Conservation (phyloP, 2,797 vertebrate species). For the Micropoecilia bifurca region DNA sequence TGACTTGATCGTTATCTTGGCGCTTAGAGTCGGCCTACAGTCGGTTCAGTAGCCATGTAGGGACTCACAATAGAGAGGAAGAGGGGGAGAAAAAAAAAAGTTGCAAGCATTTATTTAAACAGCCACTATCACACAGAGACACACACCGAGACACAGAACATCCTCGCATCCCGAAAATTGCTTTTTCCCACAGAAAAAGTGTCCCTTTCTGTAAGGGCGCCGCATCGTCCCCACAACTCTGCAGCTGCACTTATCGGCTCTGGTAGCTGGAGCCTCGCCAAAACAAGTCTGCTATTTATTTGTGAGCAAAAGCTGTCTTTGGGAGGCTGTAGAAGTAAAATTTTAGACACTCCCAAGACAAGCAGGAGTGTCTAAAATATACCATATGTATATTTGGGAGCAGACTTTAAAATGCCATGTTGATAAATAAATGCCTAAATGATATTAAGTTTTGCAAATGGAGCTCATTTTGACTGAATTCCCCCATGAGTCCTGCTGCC, state of each 20-base stretch:
- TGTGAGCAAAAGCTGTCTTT: neutral
- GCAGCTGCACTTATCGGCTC: neutral
- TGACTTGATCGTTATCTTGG: slow-evolving; percentile 47
- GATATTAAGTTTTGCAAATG: slow-evolving; percentile 23
- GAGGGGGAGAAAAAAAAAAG: neutral
- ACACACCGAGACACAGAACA: slow-evolving; percentile 1
- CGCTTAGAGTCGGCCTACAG: slow-evolving; percentile 25
- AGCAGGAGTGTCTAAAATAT: too few species aligned
- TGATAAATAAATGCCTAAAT: slow-evolving; percentile 28
- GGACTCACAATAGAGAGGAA: slow-evolving; percentile 11
- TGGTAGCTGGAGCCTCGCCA: neutral
- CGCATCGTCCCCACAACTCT: slow-evolving; percentile 8
- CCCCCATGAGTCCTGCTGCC: slow-evolving; percentile 46
- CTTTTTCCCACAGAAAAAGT: slow-evolving; percentile 22
- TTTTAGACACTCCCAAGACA: neutral
- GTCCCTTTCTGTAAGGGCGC: slow-evolving; percentile 7
- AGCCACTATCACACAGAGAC: slow-evolving; percentile 13
- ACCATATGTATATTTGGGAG: neutral
- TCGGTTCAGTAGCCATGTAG: neutral
- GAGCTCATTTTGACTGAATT: slow-evolving; percentile 35
- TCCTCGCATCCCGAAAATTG: slow-evolving; percentile 31
- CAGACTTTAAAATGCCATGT: slow-evolving; percentile 1
- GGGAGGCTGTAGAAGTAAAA: neutral
- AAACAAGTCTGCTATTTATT: neutral
- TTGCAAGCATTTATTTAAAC: slow-evolving; percentile 16